Evolutionary conservation across 2,113 vertebrate genomes (phyloP), one percentile per base, ranked within the genome.

Genomic region (Myanophis thanlyinensis): DNA sequence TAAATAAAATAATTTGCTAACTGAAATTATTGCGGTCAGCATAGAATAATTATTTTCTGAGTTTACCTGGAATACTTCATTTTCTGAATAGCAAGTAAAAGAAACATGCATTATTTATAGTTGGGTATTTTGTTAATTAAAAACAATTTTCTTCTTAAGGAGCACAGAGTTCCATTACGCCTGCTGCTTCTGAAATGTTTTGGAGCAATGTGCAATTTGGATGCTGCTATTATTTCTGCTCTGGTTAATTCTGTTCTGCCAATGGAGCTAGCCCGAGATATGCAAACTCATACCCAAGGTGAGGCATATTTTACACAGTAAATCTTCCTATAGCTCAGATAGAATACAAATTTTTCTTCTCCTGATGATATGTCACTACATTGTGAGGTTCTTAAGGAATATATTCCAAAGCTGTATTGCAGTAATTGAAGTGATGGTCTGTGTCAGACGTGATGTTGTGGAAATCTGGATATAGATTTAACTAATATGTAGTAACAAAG

Each of bases 101-200:
- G n/a, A 27, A 40, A n/a, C 25, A 59, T 80, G 35, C 73, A 47
- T 27, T 54, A 27, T 56, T 90, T 51, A 51, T 67, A 52, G 8
- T 9, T 48, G 2, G 20, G 18, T 48, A 54, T 54, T 18, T 52
- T 92, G 52, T 88, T 35, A 80, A 35, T 53, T 62, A 87, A 86
- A 54, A 25, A 5, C 23, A 22, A 18, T 87, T 80, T 54, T 49
- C 87, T 51, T 94, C 90, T 94, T 73, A 97, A 99, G 99, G 99
- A 99, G 59, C 98, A 98, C 95, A 98, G 99, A 5, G 98, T 98
- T 18, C 97, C 99, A 0, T 89, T 99, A 92, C 98, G 99, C 27
- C 97, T 99, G 96, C 97, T 99, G 96, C 98, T 99, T 62, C 97
- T 99, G 93, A 99, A 99, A 97, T 99, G 99, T 95, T 99, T 99